Evolutionary conservation across 2,113 vertebrate genomes (phyloP).

Genomic region (Macrotis lagotis): DNA sequence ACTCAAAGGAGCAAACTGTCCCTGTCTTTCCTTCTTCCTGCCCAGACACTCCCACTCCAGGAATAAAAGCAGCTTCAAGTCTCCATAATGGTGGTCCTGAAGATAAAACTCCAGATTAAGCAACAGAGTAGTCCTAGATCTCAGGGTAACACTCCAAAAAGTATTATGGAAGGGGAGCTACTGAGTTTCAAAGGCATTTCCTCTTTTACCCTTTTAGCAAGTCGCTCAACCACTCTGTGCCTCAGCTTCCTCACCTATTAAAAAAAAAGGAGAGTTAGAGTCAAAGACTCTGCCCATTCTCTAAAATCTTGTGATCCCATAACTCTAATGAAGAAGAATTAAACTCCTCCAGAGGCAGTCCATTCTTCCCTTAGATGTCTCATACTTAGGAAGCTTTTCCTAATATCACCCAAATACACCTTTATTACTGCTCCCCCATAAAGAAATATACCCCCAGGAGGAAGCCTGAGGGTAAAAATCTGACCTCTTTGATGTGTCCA

Average conservation of each 20-base stretch:
- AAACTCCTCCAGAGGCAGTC: background rate
- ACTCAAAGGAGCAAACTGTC: background rate
- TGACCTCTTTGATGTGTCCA: background rate
- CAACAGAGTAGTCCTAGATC: background rate
- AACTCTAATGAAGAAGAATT: background rate
- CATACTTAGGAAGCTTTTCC: background rate
- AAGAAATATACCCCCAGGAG: background rate
- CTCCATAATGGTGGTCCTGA: background rate
- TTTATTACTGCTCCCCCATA: background rate
- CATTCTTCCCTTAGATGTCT: background rate
- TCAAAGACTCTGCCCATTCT: background rate
- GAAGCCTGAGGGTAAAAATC: background rate
- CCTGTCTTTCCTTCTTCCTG: background rate
- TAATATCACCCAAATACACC: background rate
- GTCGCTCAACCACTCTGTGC: background rate
- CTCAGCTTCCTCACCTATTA: fast-evolving
- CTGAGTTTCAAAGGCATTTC: background rate
- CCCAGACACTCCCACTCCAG: background rate
- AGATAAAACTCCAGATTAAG: slow-evolving; percentile 11
- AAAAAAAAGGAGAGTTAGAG: background rate
- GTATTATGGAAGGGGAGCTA: background rate
- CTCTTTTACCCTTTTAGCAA: background rate
- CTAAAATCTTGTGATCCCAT: background rate
- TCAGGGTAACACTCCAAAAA: background rate
- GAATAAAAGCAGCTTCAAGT: background rate